phyloP scores from a whole-genome alignment of 2,797 vertebrate genomes.

The Sebastolobus altivelis region DNA sequence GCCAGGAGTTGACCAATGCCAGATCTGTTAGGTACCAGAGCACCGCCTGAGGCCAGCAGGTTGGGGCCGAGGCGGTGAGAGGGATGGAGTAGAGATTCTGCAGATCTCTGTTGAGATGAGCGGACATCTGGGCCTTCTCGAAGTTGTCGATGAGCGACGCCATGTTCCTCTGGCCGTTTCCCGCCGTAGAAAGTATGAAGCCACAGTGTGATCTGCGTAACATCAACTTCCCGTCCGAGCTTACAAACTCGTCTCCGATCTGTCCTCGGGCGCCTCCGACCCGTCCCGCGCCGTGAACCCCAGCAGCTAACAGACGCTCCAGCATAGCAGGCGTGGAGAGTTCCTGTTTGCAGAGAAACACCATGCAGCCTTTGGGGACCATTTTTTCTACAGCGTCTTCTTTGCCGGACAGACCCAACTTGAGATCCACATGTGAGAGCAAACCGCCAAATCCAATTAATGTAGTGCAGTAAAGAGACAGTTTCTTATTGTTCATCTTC shows the following conservation, averaged over 20 bases:
- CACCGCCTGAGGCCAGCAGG: slow-evolving; percentile 84
- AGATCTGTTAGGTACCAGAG: slow-evolving; percentile 86
- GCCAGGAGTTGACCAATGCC: slow-evolving; percentile 87
- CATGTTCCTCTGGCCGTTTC: slow-evolving; percentile 72
- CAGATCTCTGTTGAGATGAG: slow-evolving; percentile 82
- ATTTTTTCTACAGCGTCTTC: slow-evolving; percentile 82
- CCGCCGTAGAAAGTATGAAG: slow-evolving; percentile 85
- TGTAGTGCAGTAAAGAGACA: slow-evolving; percentile 79
- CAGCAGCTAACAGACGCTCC: slow-evolving; percentile 81
- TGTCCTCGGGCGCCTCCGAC: slow-evolving; percentile 84
- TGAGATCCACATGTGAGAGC: slow-evolving; percentile 81
- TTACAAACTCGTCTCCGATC: slow-evolving; percentile 87
- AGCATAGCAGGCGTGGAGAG: slow-evolving; percentile 86
- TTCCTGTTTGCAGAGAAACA: slow-evolving; percentile 87
- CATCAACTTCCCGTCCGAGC: slow-evolving; percentile 85
- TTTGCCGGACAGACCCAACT: slow-evolving; percentile 75
- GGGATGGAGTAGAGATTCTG: slow-evolving; percentile 83
- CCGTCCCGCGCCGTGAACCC: slow-evolving; percentile 84
- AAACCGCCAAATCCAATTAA: slow-evolving; percentile 80
- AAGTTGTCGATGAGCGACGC: slow-evolving; percentile 79
- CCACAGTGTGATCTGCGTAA: slow-evolving; percentile 84
- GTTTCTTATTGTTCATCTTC: slow-evolving; percentile 54
- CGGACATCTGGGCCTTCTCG: slow-evolving; percentile 82
- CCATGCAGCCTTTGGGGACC: slow-evolving; percentile 79
- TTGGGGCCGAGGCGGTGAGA: slow-evolving; percentile 64